A percentile compares a stretch with the other conserved stretches of the same genome.
These are phyloP conservation scores for Poecilia velifera DNA, from an alignment of 2,797 vertebrate species.

Conservation along the genomic window DNA sequence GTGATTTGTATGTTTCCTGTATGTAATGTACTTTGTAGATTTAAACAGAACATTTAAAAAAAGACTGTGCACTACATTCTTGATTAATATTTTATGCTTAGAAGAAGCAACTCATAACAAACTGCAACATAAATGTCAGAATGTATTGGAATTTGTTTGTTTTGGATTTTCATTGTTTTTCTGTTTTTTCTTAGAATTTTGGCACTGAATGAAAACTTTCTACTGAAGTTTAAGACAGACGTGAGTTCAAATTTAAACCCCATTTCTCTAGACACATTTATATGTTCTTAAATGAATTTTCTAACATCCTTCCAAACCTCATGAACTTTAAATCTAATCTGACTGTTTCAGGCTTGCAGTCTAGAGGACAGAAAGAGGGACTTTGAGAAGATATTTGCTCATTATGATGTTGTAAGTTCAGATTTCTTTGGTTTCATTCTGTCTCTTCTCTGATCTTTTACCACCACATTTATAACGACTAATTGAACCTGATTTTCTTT, in stretches of 20 bases:
- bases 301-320: not conserved
- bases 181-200: conserved; percentile 83
- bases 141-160: not conserved
- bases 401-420: conserved; percentile 91
- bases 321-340: too few species aligned
- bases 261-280: not conserved
- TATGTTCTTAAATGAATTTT: not conserved
- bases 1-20: not conserved
- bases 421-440: not conserved
- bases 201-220: conserved; percentile 92
- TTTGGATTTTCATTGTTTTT: not conserved
- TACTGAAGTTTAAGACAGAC: conserved; percentile 94
- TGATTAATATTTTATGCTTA: not conserved
- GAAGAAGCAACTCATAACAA: not conserved
- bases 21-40: not conserved
- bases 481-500: not conserved
- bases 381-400: conserved; percentile 94
- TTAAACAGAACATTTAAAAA: not conserved
- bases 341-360: conserved; percentile 82
- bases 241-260: conserved; percentile 74
- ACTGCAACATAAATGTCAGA: not conserved
- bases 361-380: conserved; percentile 89
- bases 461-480: not conserved
- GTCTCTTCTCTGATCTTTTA: not conserved
- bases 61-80: not conserved